phyloP scores from a whole-genome alignment of 1,140 invertebrate genomes.

The Oncopeltus fasciatus region DNA sequence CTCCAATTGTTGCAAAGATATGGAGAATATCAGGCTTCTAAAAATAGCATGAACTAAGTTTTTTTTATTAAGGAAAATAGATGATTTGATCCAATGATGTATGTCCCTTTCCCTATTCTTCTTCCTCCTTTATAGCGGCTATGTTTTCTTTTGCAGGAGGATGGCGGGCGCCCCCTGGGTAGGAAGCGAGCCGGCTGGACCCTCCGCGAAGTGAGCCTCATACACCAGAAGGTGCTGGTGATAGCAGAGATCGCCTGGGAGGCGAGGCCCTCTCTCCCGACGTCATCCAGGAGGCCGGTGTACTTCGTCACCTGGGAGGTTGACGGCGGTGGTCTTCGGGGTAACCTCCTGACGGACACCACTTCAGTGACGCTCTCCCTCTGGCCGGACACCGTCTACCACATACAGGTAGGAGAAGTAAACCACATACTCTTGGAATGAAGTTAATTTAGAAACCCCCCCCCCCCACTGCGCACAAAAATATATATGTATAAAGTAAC shows the following conservation, averaged over 20 bases:
- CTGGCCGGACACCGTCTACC: conserved; percentile 65
- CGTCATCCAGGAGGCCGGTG: conserved; percentile 33
- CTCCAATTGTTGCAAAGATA: no score
- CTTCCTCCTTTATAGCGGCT: no score
- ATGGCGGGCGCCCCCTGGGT: no score
- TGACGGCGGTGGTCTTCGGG: conserved; percentile 63
- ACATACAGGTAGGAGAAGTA: conserved; percentile 50
- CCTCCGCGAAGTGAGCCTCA: conserved; percentile 46
- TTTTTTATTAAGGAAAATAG: no score
- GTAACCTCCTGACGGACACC: conserved; percentile 65
- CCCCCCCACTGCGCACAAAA: no score
- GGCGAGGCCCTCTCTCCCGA: conserved; percentile 43
- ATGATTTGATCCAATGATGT: no score
- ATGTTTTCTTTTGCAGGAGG: conserved; percentile 11
- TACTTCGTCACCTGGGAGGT: conserved; percentile 73
- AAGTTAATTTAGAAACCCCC: no score
- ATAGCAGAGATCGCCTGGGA: conserved; percentile 63
- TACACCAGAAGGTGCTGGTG: conserved; percentile 53
- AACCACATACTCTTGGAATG: no score
- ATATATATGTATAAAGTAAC: no score
- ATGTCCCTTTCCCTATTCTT: no score
- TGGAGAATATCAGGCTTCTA: no score
- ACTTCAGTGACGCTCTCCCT: conserved; percentile 59
- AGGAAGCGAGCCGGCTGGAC: conserved; percentile 34
- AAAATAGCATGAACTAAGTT: no score